Base-by-base conservation (phyloP, 2,797 vertebrate genomes). In the Sternarchorhynchus goeldii region DNA sequence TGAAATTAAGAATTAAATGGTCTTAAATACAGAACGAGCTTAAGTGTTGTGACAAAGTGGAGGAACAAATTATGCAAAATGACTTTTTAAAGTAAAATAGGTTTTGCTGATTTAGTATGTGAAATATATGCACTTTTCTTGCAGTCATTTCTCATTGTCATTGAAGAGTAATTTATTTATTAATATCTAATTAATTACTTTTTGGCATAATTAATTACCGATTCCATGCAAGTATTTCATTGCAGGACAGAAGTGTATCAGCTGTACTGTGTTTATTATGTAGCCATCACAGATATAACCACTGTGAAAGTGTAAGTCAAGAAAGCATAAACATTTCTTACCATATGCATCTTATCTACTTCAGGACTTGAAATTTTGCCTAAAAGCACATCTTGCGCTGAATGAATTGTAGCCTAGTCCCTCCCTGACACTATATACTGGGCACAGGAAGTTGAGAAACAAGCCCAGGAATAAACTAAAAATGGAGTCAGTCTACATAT, bases 391-490 rank as follows among this genome's bases (percentile, higher is more conserved):
- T 72, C 74, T 70, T 62, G 16, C 60, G 59, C 34, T 36, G 56
- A 59, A 6, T 62, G 70, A 77, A 69, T 72, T 55, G 36, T 41
- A 65, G 77, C 66, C 58, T 59, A 21, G 65, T 70, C 58, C 80
- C 70, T 64, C 32, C 77, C 81, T 73, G 63, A 74, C 71, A 74
- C 73, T 71, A 74, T 82, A 81, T 76, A 69, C 63, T 59, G 64
- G 21, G 60, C 39, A 58, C 34, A 81, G 82, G 83, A 83, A 77
- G 77, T 68, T 12, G 57, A 75, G 29, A 45, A 62, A 39, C 53
- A 20, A 72, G 36, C 68, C 72, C 77, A 80, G 75, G 75, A 86
- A 86, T 85, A 81, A 82, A 75, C 45, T 85, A 80, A 85, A 85
- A 86, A 80, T 68, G 66, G 80, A 86, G 72, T 76, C 75, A 86